phyloP scores from a whole-genome alignment of 2,797 vertebrate species.

The Alosa sapidissima region DNA sequence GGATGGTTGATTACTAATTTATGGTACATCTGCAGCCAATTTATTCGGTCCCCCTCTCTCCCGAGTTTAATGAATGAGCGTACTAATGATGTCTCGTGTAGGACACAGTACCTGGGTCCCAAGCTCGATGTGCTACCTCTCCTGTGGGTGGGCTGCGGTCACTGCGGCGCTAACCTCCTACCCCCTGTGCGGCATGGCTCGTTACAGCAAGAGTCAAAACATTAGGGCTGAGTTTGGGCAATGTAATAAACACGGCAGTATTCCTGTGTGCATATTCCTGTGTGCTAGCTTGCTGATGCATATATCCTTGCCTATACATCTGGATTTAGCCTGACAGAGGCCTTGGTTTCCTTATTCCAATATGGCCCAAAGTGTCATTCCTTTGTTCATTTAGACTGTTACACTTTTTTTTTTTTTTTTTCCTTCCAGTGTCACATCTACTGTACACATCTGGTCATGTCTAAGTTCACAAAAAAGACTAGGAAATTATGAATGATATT shows the following conservation, averaged over 20 bases:
- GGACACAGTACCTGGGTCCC: conserved; percentile 17
- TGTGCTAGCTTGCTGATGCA: too few relatives aligned
- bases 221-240: neutral
- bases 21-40: conserved; percentile 22
- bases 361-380: neutral
- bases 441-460: too few relatives aligned
- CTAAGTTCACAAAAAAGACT: too few relatives aligned
- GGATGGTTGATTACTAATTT: conserved; percentile 24
- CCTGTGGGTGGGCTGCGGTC: neutral
- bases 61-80: neutral
- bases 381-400: neutral
- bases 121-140: neutral
- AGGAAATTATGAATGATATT: too few relatives aligned
- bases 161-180: neutral
- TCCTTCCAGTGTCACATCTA: too few relatives aligned
- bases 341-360: neutral
- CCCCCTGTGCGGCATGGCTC: neutral
- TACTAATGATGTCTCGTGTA: conserved; percentile 21
- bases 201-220: neutral
- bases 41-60: conserved; percentile 7
- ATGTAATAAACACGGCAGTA: neutral
- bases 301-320: neutral
- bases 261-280: too few relatives aligned
- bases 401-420: neutral
- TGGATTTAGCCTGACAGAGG: neutral